Evolutionary conservation across 2,113 vertebrate species (phyloP), one percentile per base, ranked within the genome.

Genomic region (Hippocampus mohnikei): DNA sequence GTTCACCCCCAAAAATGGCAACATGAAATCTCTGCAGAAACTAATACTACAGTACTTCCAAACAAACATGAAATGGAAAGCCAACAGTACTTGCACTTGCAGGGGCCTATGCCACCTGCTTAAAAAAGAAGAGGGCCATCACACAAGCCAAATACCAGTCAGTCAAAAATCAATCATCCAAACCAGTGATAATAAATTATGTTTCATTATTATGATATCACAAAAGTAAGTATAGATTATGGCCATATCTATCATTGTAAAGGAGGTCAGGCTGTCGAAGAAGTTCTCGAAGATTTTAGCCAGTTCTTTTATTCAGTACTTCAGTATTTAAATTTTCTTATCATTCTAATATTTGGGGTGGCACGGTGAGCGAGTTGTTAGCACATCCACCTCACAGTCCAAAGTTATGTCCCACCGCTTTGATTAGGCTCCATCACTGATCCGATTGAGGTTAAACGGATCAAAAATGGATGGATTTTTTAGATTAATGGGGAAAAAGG

Each of bases 281-380:
- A 20, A 21, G 8, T 21, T 8, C 2, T 21, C 6, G 20, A 1
- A 9, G 1, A 50, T 50, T 50, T 50, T 50, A 50, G 46, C 46
- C 5, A 20, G 3, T 50, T 50, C 15, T 18, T 50, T 1, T 1
- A 12, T 44, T 44, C 46, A 18, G 5, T 10, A 78, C 85, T 74
- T 74, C 83, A 78, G 69, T 58, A 80, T 79, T 83, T 83, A 66
- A 74, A 82, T 78, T 73, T 37, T 18, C 15, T 80, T 76, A 65
- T 55, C 67, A 77, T 80, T 69, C 75, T 79, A 62, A 71, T 82
- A 60, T 72, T 72, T 67, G 78, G 55, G 68, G 5, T 52, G 50
- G 20, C 7, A n/a, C 3, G 2, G 20, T 52, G 50, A 20, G 1
- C 6, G 20, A 5, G 20, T 7, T 5, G 48, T 52, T 52, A 52